phyloP scores from a whole-genome alignment of 2,797 vertebrate species.

The Platyrinchus mystaceus region DNA sequence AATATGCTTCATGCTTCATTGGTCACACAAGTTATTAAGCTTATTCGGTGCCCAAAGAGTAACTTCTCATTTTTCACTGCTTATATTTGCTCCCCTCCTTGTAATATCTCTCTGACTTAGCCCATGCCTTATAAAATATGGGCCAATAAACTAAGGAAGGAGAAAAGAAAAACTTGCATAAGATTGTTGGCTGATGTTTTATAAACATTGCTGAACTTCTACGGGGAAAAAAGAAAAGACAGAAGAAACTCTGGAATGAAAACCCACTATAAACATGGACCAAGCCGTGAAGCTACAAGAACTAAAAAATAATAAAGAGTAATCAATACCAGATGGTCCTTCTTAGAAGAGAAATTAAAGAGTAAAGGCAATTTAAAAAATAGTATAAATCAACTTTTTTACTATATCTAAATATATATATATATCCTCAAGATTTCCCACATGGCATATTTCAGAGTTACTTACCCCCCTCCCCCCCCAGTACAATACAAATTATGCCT shows the following conservation, averaged over 20 bases:
- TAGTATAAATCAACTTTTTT: slow-evolving; percentile 57
- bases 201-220: slow-evolving; percentile 65
- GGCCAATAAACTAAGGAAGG: slow-evolving; percentile 62
- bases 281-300: neutral
- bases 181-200: slow-evolving; percentile 68
- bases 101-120: neutral
- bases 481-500: neutral
- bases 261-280: slow-evolving; percentile 48
- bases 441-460: neutral
- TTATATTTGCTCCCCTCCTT: slow-evolving; percentile 16
- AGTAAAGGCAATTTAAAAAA: slow-evolving; percentile 60
- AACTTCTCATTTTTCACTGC: slow-evolving; percentile 55
- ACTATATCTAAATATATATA: neutral
- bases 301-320: slow-evolving; percentile 65
- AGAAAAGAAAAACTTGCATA: neutral
- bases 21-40: slow-evolving; percentile 46
- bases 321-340: slow-evolving; percentile 67
- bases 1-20: slow-evolving; percentile 23
- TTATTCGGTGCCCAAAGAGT: slow-evolving; percentile 21
- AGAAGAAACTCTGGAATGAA: slow-evolving; percentile 30
- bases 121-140: slow-evolving; percentile 59
- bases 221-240: neutral
- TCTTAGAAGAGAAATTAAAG: slow-evolving; percentile 61
- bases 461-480: neutral
- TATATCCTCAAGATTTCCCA: slow-evolving; percentile 13